Percentiles rank a stretch among this genome's conserved stretches.
These are phyloP conservation scores for Heliconius nattereri DNA, from an alignment of 1,140 invertebrate genomes.

Conservation along the genomic window DNA sequence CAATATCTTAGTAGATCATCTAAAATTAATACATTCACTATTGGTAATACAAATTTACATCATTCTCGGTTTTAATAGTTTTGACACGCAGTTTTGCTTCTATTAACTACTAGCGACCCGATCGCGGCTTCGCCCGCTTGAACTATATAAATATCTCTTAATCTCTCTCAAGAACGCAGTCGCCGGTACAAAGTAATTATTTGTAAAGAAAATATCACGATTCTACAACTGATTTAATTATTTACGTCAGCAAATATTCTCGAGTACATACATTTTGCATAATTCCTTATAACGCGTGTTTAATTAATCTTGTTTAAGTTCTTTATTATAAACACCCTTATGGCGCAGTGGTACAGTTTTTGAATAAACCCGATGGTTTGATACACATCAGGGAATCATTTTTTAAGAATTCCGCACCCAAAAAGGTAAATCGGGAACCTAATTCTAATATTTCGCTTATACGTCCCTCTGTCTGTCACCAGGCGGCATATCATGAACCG, in stretches of 20 bases:
- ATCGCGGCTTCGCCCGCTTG: neutral
- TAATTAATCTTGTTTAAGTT: neutral
- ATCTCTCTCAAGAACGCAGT: neutral
- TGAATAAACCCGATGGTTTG: neutral
- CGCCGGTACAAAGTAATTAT: neutral
- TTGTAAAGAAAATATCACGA: neutral
- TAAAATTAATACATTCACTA: neutral
- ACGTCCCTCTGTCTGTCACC: no score
- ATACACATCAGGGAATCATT: no score
- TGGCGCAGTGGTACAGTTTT: neutral
- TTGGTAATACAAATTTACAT: neutral
- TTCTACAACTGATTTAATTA: neutral
- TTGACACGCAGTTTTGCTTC: neutral
- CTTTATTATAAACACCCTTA: neutral
- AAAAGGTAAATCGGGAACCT: no score
- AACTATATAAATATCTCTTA: neutral
- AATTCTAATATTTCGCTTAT: no score
- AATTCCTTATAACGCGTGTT: neutral
- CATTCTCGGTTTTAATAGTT: neutral
- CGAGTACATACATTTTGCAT: neutral
- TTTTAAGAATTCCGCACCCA: no score
- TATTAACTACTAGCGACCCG: neutral
- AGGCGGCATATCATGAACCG: no score
- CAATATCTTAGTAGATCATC: conserved; percentile 3
- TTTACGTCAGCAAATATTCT: conserved; percentile 5